These are phyloP conservation scores for Catocala sponsa DNA, from an alignment of 2,888 invertebrate species.

Conservation along the genomic window DNA sequence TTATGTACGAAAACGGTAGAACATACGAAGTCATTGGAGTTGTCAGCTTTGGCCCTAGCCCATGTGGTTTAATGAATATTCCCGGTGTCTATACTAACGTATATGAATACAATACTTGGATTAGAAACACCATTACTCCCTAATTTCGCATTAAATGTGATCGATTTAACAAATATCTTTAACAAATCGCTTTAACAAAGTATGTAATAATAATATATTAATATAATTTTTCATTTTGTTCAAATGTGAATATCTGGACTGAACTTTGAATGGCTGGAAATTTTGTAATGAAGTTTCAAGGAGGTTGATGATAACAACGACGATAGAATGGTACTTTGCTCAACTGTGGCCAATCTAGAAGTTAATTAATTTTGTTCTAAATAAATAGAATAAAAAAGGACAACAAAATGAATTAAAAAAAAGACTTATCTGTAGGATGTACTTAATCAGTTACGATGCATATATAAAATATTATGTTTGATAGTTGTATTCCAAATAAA, in stretches of 20 bases:
- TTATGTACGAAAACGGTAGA: conserved; percentile 77
- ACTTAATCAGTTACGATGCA: no score
- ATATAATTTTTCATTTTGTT: neutral
- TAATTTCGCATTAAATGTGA: conserved; percentile 10
- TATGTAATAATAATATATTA: neutral
- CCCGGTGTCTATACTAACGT: conserved; percentile 90
- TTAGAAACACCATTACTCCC: conserved; percentile 57
- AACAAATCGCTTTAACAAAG: neutral
- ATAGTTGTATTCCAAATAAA: no score
- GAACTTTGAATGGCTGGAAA: no score
- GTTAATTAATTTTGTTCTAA: no score
- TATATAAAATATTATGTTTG: no score
- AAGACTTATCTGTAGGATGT: no score
- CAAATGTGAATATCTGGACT: neutral
- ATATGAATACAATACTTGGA: conserved; percentile 88
- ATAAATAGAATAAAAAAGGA: no score
- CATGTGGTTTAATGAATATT: conserved; percentile 87
- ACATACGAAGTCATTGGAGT: conserved; percentile 79
- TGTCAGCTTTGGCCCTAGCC: conserved; percentile 89
- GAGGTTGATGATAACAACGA: no score
- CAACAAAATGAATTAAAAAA: no score
- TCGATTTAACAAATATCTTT: neutral
- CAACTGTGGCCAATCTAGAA: no score
- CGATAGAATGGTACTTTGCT: no score
- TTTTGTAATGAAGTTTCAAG: no score